A percentile compares a stretch with the other conserved stretches of the same genome.
These are phyloP conservation scores for Chaetura pelagica DNA, from an alignment of 2,113 vertebrate genomes.

Conservation along the genomic window DNA sequence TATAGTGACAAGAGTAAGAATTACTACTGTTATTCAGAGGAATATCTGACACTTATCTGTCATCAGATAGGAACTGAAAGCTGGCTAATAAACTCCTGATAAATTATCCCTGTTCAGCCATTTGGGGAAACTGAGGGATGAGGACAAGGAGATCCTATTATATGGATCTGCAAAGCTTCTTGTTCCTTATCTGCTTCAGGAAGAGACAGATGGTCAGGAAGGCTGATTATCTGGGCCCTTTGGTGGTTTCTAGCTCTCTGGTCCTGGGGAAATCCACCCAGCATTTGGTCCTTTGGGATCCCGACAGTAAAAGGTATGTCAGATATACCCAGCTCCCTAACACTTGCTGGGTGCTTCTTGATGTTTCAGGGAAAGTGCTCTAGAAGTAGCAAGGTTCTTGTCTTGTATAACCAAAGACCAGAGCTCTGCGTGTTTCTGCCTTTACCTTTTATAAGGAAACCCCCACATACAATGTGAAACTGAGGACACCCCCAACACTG, in stretches of 20 bases:
- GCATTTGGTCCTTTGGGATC: background rate
- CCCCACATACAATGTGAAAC: accelerated
- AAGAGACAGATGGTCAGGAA: background rate
- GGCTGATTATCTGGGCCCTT: background rate
- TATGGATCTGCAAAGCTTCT: background rate
- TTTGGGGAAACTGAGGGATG: background rate
- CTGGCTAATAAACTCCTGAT: background rate
- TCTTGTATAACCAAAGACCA: background rate
- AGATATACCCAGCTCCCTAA: background rate
- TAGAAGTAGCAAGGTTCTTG: background rate
- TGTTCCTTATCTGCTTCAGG: background rate
- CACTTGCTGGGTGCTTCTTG: background rate
- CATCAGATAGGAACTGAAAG: background rate
- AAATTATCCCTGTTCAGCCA: background rate
- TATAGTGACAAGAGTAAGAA: background rate
- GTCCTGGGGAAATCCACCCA: background rate
- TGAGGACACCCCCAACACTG: background rate
- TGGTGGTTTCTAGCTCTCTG: background rate
- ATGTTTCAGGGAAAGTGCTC: background rate
- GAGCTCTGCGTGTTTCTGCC: background rate
- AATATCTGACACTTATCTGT: background rate
- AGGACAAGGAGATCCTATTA: background rate
- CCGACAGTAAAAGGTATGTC: background rate
- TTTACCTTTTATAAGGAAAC: background rate
- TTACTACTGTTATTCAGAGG: background rate